Percentiles rank a stretch among this genome's conserved stretches.
phyloP scores from a whole-genome alignment of 2,888 invertebrate species.

The Erebia aethiops region DNA sequence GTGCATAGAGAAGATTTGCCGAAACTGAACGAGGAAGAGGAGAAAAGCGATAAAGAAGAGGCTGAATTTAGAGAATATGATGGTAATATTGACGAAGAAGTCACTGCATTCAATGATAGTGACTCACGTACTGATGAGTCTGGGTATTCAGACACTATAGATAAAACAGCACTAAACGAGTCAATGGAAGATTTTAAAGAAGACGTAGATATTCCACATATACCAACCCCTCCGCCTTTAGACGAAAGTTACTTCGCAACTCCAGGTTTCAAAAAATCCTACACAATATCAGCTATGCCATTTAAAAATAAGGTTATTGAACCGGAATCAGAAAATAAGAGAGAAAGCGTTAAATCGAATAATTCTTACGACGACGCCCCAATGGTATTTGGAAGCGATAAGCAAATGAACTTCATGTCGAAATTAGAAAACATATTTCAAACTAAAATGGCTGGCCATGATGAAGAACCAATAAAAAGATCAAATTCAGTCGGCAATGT shows the following conservation, averaged over 20 bases:
- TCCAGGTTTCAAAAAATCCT: slow-evolving; percentile 50
- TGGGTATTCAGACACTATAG: slow-evolving; percentile 75
- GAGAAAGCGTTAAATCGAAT: slow-evolving; percentile 50
- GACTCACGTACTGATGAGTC: slow-evolving; percentile 77
- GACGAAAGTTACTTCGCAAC: slow-evolving; percentile 64
- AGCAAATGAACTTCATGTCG: slow-evolving; percentile 67
- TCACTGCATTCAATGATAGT: slow-evolving; percentile 68
- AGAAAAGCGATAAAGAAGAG: slow-evolving; percentile 53
- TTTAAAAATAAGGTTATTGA: slow-evolving; percentile 41
- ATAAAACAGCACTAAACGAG: slow-evolving; percentile 59
- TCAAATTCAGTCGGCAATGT: slow-evolving; percentile 70
- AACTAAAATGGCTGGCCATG: slow-evolving; percentile 57
- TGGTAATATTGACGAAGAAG: slow-evolving; percentile 54
- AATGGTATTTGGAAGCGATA: slow-evolving; percentile 54
- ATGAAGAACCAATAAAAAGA: slow-evolving; percentile 61
- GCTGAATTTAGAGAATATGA: slow-evolving; percentile 35
- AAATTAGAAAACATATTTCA: slow-evolving; percentile 72
- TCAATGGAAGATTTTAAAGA: slow-evolving; percentile 58
- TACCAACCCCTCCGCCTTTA: slow-evolving; percentile 72
- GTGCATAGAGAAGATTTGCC: slow-evolving; percentile 82
- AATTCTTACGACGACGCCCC: slow-evolving; percentile 49
- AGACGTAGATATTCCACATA: slow-evolving; percentile 56
- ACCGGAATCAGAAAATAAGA: slow-evolving; percentile 42
- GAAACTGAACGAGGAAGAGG: slow-evolving; percentile 69
- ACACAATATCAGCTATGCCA: slow-evolving; percentile 50